Base-by-base conservation (phyloP, 2,113 vertebrate genomes). In the Rhagologus leucostigma region DNA sequence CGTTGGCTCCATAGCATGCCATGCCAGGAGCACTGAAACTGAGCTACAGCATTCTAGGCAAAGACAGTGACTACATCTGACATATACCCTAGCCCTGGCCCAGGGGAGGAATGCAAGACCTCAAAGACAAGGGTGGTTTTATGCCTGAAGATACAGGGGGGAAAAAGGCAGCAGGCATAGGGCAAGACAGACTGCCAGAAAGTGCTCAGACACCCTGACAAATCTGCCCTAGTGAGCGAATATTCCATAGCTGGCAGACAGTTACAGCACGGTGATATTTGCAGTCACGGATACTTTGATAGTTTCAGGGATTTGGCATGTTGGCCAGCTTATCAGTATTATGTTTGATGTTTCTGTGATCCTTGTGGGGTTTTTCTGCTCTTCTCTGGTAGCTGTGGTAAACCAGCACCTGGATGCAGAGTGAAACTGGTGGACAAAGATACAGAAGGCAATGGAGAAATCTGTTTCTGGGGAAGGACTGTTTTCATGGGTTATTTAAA, bases 401-500 rank as follows among this genome's bases (percentile, higher is more conserved):
- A 98, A 87, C 96, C 98, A 87, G 96, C 98, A 52, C 98, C 98
- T 13, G 99, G 99, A 86, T 99, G 98, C 96, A 97, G 70, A 49
- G 98, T 97, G 75, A 99, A 98, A 95, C 70, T 99, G 70, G 89
- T 97, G 42, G 97, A 98, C 8, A 19, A 98, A 75, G 98, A 99
- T 14, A 37, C 75, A 3, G 97, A 98, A 16, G 98, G 98, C 84
- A 96, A 87, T 1, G 99, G 99, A 16, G 98, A 99, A 96, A 98
- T 99, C 91, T 99, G 99, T 91, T 98, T 99, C 91, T 99, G 98
- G 99, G 99, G 99, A 90, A 98, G 99, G 42, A 98, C 97, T 20
- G 74, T 99, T 95, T 99, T 99, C 97, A 99, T 99, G 99, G 99
- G 99, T 68, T 99, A 99, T 90, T 97, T 99, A 73, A 98, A 99